Base-by-base conservation (phyloP, 2,888 invertebrate species). In the Epistrophe eligans region DNA sequence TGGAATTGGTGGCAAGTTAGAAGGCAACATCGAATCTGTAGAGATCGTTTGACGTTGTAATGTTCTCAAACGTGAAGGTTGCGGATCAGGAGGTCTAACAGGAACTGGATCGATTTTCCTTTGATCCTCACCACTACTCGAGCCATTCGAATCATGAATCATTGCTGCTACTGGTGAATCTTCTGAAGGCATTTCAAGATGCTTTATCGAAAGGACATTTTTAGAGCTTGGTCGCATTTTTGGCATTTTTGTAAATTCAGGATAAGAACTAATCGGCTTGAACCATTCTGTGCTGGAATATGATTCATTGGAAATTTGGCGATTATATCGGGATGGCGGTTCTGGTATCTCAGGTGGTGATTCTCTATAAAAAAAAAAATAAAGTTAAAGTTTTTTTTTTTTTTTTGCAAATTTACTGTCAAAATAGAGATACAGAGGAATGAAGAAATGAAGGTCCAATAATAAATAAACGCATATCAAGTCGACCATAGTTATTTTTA, bases 241-340 rank as follows among this genome's bases (percentile, higher is more conserved):
- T 43, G 93, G 93, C 88, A 92, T 92, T 88, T 92, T 92, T 67
- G 91, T 92, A 79, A 93, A 93, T 84, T 93, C 92, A 2, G 92
- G 90, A 82, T 91, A 93, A 24, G 91, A 90, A 74, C 91, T 89
- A 7, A 90, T 90, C 0, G 92, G 91, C 19, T 91, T 92, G 84
- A 93, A 92, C 93, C 93, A 93, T 60, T 92, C 92, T 48, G 89
- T 89, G 81, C 90, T 91, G 10, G 91, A 90, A 74, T 91, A 92
- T 0, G 92, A 90, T 45, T 91, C 92, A 62, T 91, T 88, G 24
- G 90, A 89, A 88, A 88, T 83, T 88, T 92, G 88, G 2, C 90
- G 90, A 19, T 77, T 73, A 66, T 89, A 89, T 71, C 88, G 81
- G 9, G 89, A 77, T 40, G 87, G 89, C 15, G 89, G 84, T 43